phyloP scores from a whole-genome alignment of 2,888 invertebrate species.

The Scaptomyza reducta region DNA sequence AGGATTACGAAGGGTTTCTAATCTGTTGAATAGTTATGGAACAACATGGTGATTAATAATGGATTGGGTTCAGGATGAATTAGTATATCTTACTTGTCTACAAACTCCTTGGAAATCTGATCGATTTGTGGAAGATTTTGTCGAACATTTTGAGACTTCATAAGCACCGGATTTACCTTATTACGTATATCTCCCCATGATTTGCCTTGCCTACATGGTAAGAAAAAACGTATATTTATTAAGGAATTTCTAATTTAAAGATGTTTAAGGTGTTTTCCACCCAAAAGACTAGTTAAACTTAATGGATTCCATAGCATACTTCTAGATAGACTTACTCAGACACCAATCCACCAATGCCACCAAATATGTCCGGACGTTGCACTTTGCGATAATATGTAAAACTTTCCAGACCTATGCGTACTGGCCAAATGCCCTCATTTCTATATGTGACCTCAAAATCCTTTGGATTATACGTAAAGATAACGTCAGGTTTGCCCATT shows the following conservation, averaged over 20 bases:
- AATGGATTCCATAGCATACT: too few relatives aligned
- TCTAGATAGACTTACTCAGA: constrained; percentile 66
- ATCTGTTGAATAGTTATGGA: constrained; percentile 44
- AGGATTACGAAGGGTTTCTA: constrained; percentile 65
- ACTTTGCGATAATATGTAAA: constrained; percentile 84
- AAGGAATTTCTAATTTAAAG: too few relatives aligned
- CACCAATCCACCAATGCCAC: constrained; percentile 75
- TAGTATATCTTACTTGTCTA: constrained; percentile 59
- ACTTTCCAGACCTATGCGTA: constrained; percentile 83
- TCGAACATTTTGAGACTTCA: constrained; percentile 78
- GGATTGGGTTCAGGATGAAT: background rate
- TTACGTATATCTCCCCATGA: constrained; percentile 89
- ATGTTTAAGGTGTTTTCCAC: too few relatives aligned
- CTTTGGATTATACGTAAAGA: constrained; percentile 85
- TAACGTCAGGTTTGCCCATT: constrained; percentile 78
- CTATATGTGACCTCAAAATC: constrained; percentile 85
- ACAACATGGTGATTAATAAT: background rate
- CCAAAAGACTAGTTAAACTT: too few relatives aligned
- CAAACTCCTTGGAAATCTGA: constrained; percentile 76
- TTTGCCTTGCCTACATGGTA: constrained; percentile 86
- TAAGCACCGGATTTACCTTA: constrained; percentile 84
- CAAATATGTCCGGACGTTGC: constrained; percentile 83
- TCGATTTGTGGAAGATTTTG: constrained; percentile 74
- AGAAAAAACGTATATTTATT: background rate
- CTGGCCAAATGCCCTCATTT: constrained; percentile 85